Conservation (phyloP, 92 coral and sea anemone species). For the Bergia sp. region DNA sequence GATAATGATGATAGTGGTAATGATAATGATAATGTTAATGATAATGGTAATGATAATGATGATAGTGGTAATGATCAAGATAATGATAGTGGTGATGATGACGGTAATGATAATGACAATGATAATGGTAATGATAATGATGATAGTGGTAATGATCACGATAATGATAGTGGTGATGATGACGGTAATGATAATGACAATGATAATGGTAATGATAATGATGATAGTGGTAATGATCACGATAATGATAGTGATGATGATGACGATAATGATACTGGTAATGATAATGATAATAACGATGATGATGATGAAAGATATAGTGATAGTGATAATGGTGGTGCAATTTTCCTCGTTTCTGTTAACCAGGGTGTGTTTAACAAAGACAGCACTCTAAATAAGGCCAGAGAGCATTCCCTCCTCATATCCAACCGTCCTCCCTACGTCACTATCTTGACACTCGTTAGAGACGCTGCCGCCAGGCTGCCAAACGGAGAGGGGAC, state of each 20-base stretch:
- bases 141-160: not conserved
- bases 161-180: not conserved
- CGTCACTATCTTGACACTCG: constrained; percentile 96
- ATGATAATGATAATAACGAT: not conserved
- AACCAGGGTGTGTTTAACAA: constrained; percentile 93
- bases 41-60: no score
- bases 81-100: not conserved
- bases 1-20: no score
- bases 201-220: not conserved
- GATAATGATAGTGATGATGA: not conserved
- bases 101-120: not conserved
- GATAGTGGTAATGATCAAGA: not conserved
- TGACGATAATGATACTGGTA: not conserved
- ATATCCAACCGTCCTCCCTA: constrained; percentile 95
- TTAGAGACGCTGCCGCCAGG: constrained; percentile 97
- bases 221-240: not conserved
- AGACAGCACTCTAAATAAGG: constrained; percentile 95
- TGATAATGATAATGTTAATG: no score
- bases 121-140: not conserved
- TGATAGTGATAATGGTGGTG: not conserved
- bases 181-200: not conserved
- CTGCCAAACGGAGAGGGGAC: constrained; percentile 99
- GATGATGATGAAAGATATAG: not conserved
- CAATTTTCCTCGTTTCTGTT: not conserved
- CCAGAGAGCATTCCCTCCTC: constrained; percentile 94